These are phyloP conservation scores for Zosterops japonicus DNA, from an alignment of 2,113 vertebrate species.

Conservation along the genomic window DNA sequence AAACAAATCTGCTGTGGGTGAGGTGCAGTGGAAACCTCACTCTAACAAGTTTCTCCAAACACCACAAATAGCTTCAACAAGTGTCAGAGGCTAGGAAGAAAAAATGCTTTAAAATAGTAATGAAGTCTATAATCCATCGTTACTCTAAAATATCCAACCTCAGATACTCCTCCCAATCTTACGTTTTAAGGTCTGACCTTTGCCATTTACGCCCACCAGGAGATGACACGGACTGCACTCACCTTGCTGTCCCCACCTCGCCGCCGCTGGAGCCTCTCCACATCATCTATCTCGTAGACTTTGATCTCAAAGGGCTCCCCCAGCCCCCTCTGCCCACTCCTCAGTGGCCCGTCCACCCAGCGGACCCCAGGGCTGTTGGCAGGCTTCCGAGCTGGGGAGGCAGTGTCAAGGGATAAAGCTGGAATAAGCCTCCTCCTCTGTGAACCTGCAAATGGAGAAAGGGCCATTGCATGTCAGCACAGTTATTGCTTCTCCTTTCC, in stretches of 20 bases:
- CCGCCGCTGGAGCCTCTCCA: slow-evolving; percentile 90
- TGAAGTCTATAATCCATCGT: background rate
- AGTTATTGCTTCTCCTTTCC: background rate
- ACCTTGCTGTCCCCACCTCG: slow-evolving; percentile 85
- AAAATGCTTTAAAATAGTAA: background rate
- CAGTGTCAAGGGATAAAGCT: slow-evolving; percentile 84
- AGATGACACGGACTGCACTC: background rate
- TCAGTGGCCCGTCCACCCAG: slow-evolving; percentile 94
- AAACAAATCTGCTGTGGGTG: background rate
- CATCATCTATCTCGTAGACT: slow-evolving; percentile 98
- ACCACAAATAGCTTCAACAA: background rate
- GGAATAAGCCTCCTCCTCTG: slow-evolving; percentile 92
- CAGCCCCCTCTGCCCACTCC: slow-evolving; percentile 77
- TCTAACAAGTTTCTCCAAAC: background rate
- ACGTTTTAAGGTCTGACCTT: background rate
- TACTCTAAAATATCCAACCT: background rate
- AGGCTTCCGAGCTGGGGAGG: slow-evolving; percentile 87
- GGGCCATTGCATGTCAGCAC: background rate
- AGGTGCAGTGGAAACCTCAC: background rate
- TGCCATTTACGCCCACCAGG: background rate
- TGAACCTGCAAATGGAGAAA: slow-evolving; percentile 76
- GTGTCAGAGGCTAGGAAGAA: background rate
- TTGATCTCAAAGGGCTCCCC: slow-evolving; percentile 96
- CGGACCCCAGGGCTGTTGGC: slow-evolving; percentile 82
- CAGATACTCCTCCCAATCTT: background rate